These are phyloP conservation scores for Albula goreensis DNA, from an alignment of 2,113 vertebrate genomes.

Conservation along the genomic window DNA sequence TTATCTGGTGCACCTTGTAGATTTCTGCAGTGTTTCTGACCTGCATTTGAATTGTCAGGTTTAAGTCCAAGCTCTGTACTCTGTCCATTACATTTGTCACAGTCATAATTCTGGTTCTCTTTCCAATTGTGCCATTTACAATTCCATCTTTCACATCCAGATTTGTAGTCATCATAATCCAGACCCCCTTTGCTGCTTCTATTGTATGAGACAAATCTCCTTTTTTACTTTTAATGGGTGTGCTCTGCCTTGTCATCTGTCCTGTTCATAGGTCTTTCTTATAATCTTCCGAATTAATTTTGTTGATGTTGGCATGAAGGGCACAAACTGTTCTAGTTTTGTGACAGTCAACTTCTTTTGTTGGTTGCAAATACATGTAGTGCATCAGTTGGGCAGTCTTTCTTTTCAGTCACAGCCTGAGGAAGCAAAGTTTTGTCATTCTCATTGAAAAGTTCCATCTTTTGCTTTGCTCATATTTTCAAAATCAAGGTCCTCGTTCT, in stretches of 20 bases:
- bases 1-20: not conserved
- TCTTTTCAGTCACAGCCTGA: no score
- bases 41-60: conserved; percentile 15
- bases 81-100: not conserved
- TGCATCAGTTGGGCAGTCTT: no score
- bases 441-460: no score
- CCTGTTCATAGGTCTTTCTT: conserved; percentile 14
- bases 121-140: conserved; percentile 13
- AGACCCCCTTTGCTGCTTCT: not conserved
- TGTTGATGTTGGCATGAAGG: no score
- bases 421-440: no score
- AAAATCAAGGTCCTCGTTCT: no score
- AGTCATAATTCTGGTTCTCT: conserved; percentile 5
- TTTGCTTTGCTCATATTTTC: no score
- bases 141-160: not conserved
- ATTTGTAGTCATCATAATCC: conserved; percentile 20
- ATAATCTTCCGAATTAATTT: conserved; percentile 13
- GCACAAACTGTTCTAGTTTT: no score
- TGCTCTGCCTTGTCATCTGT: not conserved
- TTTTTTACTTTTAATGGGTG: not conserved
- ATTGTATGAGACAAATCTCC: not conserved
- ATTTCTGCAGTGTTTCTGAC: not conserved
- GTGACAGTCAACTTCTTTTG: no score
- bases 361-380: no score
- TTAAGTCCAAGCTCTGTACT: not conserved